Base-by-base conservation (phyloP, 2,113 vertebrate genomes). In the Ammodytes dubius region DNA sequence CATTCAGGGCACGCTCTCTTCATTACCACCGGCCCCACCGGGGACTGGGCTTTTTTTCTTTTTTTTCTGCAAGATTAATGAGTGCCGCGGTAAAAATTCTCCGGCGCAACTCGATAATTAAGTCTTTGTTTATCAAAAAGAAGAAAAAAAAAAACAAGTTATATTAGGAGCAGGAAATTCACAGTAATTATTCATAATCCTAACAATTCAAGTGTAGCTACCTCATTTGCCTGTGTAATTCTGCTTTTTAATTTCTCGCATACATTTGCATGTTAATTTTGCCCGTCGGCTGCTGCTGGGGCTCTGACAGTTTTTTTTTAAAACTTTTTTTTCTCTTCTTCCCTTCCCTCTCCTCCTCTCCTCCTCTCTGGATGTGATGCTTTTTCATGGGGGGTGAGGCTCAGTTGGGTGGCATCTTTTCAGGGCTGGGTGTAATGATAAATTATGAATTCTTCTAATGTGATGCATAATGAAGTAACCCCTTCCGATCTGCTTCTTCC, bases 121-220 rank as follows among this genome's bases (percentile, higher is more conserved):
- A 99, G 98, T 99, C 98, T 99, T 99, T 99, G 98, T 99, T 99
- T 99, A 99, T 99, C 97, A 99, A 99, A 99, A 27, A 27, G 27
- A 27, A 27, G 27, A 27, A 27, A 27, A 27, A 27, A 27, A 27
- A 27, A 99, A 99, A 99, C 98, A 99, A 99, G 98, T 99, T 99
- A 99, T 99, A 99, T 99, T 99, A 99, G 98, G 97, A 98, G 97
- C 98, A 99, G 98, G 98, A 99, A 99, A 99, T 98, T 99, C 96
- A 95, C 97, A 99, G 97, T 99, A 99, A 99, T 99, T 99, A 99
- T 99, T 99, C 98, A 99, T 99, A 99, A 99, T 99, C 98, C 97
- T 99, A 99, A 99, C 98, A 99, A 99, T 99, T 99, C 98, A 99
- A 99, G 98, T 99, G 98, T 99, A 99, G 98, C 98, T 99, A 98